Conservation (phyloP, 2,797 vertebrate genomes). For the Coilia nasus region DNA sequence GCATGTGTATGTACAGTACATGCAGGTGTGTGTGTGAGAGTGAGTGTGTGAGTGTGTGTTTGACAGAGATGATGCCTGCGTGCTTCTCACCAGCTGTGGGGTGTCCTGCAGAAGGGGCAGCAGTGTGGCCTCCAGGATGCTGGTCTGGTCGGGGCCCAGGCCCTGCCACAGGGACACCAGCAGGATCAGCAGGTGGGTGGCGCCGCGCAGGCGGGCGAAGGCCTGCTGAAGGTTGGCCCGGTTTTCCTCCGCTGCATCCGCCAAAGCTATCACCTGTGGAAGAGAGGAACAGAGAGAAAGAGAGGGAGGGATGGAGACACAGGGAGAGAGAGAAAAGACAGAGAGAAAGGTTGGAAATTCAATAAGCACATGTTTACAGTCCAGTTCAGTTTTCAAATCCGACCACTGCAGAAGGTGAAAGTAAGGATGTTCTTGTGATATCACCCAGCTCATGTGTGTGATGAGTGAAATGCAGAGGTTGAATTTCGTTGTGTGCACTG, state of each 20-base stretch:
- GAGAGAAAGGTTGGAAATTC: not conserved
- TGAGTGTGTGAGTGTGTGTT: slow-evolving; percentile 40
- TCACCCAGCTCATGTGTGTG: too few species aligned
- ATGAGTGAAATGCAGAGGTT: too few species aligned
- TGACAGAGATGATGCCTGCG: slow-evolving; percentile 28
- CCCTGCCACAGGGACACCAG: slow-evolving; percentile 90
- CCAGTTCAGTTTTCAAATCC: too few species aligned
- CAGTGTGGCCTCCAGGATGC: slow-evolving; percentile 88
- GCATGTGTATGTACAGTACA: not conserved
- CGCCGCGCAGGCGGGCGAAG: slow-evolving; percentile 82
- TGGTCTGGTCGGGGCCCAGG: slow-evolving; percentile 82
- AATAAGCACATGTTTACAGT: too few species aligned
- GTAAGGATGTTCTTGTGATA: too few species aligned
- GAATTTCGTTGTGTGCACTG: too few species aligned
- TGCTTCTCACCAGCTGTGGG: slow-evolving; percentile 77
- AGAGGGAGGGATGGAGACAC: not conserved
- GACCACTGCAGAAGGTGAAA: too few species aligned
- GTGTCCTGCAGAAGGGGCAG: slow-evolving; percentile 88
- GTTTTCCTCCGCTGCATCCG: slow-evolving; percentile 89
- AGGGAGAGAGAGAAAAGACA: not conserved
- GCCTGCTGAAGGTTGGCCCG: slow-evolving; percentile 80
- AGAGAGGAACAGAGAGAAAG: slow-evolving; percentile 11
- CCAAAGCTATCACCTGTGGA: slow-evolving; percentile 88
- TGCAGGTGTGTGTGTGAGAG: not conserved
- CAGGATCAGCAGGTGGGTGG: slow-evolving; percentile 87